Base-by-base conservation (phyloP, 2,113 vertebrate species). In the Nycticebus coucang region DNA sequence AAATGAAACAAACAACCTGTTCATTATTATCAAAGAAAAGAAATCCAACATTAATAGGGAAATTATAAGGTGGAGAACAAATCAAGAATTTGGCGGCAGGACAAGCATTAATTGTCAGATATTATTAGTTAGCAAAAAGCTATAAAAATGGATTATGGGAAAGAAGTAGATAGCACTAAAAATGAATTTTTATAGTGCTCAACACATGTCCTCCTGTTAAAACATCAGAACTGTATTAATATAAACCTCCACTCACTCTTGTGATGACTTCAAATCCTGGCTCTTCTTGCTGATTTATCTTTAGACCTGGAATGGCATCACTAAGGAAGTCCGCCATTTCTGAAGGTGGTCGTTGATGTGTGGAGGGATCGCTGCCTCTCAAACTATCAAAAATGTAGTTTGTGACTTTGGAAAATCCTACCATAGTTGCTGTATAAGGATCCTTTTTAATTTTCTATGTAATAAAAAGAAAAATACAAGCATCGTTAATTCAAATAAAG, bases 201-300 rank as follows among this genome's bases (percentile, higher is more conserved):
- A 41, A 24, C 41, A 68, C 4, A 77, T 9, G 18, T 50, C 69
- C 50, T 87, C 35, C 13, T 68, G 13, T 77, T 89, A 84, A 85
- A 96, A 89, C 18, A 21, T 21, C 75, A 68, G 15, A 88, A 22
- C 14, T 78, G 10, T 77, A 50, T 53, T 83, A 92, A 94, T 8
- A 84, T 33, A 78, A 92, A 91, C 94, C 60, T 92, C 89, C 5
- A 98, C 99, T 99, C 97, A 99, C 99, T 98, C 99, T 99, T 96
- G 99, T 99, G 98, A 99, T 99, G 98, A 99, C 99, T 99, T 99
- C 99, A 92, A 99, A 99, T 92, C 99, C 99, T 1, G 99, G 99
- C 96, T 99, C 99, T 97, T 99, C 99, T 98, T 99, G 99, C 91
- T 99, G 99, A 98, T 99, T 99, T 98, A 99, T 99, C 98, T 99